Evolutionary conservation across 2,113 vertebrate species (phyloP).

Genomic region (Paracyprichromis sp.): DNA sequence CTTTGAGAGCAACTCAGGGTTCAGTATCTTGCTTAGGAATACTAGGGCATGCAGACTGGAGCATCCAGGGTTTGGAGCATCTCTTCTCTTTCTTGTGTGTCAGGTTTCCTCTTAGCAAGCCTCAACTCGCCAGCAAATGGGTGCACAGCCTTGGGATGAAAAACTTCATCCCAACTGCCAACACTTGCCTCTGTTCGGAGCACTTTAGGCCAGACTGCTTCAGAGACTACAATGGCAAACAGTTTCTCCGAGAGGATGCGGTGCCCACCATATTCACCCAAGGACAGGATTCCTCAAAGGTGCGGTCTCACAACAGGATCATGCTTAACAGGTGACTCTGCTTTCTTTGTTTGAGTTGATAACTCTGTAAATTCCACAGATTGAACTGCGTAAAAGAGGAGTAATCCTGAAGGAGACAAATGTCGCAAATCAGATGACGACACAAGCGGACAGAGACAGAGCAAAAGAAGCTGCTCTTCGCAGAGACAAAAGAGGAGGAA

Average conservation of each 20-base stretch:
- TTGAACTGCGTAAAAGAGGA: constrained; percentile 69
- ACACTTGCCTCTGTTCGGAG: constrained; percentile 75
- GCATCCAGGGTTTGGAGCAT: neutral
- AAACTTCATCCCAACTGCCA: constrained; percentile 67
- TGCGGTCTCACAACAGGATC: neutral
- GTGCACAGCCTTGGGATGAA: constrained; percentile 71
- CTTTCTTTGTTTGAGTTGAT: neutral
- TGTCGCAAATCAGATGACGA: neutral
- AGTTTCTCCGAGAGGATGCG: constrained; percentile 74
- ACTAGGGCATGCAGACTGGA: neutral
- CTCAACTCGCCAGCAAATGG: constrained; percentile 71
- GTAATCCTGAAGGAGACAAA: constrained; percentile 52
- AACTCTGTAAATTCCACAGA: constrained; percentile 36
- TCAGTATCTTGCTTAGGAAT: neutral
- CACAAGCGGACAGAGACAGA: constrained; percentile 47
- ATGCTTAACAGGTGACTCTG: neutral
- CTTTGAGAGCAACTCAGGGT: neutral
- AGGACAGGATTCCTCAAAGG: constrained; percentile 61
- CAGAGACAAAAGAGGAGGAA: constrained; percentile 61
- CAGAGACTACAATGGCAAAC: constrained; percentile 76
- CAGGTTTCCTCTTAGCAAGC: constrained; percentile 76
- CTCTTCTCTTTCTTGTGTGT: neutral
- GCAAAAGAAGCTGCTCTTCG: constrained; percentile 35
- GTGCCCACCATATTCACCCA: constrained; percentile 70
- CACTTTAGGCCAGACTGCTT: constrained; percentile 74